A percentile compares a stretch with the other conserved stretches of the same genome.
These are phyloP conservation scores for Falco cherrug DNA, from an alignment of 2,797 vertebrate species.

Conservation along the genomic window DNA sequence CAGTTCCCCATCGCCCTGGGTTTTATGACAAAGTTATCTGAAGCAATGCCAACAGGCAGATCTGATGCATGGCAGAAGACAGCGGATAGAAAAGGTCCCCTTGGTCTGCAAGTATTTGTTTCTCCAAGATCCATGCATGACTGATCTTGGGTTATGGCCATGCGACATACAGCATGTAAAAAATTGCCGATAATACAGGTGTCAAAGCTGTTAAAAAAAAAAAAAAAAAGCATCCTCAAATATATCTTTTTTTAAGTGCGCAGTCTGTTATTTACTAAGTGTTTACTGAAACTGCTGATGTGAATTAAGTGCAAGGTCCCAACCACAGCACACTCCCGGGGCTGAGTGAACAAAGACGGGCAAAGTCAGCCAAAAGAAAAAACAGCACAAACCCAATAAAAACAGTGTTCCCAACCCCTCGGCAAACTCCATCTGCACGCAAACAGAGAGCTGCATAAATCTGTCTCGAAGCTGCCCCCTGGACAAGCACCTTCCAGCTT, in stretches of 20 bases:
- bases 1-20: rapidly evolving
- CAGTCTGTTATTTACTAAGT: not conserved
- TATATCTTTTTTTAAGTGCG: not conserved
- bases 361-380: constrained; percentile 36
- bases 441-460: constrained; percentile 13
- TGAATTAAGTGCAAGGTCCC: constrained; percentile 43
- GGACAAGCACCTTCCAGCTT: not conserved
- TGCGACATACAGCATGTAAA: rapidly evolving
- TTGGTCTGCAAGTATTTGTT: not conserved
- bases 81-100: not conserved
- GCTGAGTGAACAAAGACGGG: not conserved
- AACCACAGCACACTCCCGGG: not conserved
- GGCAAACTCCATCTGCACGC: not conserved
- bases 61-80: not conserved
- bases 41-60: not conserved
- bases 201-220: not conserved
- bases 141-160: not conserved
- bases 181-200: not conserved
- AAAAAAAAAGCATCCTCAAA: not conserved
- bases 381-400: constrained; percentile 12
- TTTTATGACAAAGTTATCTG: not conserved
- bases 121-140: not conserved
- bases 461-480: not conserved
- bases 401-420: not conserved
- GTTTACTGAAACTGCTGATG: constrained; percentile 43